Conservation (phyloP, 2,113 vertebrate genomes). For the Bos indicus region DNA sequence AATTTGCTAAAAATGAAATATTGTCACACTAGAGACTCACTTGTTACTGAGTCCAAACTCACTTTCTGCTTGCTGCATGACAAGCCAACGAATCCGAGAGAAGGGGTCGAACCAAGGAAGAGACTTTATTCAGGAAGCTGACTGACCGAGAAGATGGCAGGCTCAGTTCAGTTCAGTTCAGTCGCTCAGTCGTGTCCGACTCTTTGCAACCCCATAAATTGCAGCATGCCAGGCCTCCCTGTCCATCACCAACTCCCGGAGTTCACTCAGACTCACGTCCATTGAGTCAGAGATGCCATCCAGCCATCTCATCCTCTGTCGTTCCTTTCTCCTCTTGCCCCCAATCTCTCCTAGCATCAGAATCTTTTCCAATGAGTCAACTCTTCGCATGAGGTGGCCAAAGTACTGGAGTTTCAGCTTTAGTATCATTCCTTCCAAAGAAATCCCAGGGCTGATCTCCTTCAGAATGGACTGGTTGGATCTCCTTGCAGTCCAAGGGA, state of each 20-base stretch:
- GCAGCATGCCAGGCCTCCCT: not conserved
- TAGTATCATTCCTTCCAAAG: too few relatives aligned
- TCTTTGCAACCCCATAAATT: not conserved
- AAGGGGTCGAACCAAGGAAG: not conserved
- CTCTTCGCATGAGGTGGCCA: not conserved
- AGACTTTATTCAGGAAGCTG: not conserved
- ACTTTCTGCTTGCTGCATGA: not conserved
- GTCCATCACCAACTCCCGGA: not conserved
- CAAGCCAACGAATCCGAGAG: not conserved
- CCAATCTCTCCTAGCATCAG: not conserved
- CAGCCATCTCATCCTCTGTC: not conserved
- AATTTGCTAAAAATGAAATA: not conserved
- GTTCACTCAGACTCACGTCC: not conserved
- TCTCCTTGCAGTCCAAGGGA: too few relatives aligned
- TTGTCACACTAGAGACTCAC: not conserved
- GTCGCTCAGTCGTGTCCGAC: not conserved
- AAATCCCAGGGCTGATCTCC: too few relatives aligned
- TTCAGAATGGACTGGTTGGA: too few relatives aligned
- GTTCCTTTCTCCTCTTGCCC: not conserved
- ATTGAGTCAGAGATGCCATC: not conserved
- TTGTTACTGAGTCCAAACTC: not conserved
- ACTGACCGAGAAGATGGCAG: not conserved
- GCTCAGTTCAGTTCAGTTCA: not conserved
- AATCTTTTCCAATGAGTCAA: not conserved
- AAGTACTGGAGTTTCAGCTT: not conserved